phyloP scores from a whole-genome alignment of 2,113 vertebrate genomes.

The Rhinopomastus cyanomelas region DNA sequence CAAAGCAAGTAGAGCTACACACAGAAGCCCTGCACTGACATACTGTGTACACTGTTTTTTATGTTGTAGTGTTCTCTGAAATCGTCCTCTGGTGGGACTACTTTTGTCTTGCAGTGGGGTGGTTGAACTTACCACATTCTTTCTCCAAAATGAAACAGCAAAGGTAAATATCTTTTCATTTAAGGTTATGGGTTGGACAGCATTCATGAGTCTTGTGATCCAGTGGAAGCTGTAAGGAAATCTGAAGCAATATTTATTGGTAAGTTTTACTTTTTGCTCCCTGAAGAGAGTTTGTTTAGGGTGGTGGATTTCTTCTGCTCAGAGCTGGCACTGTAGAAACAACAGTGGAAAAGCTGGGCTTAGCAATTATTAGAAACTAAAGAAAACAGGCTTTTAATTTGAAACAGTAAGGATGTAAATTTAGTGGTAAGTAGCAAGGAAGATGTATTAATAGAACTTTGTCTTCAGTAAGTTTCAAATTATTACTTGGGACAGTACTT shows the following conservation, averaged over 20 bases:
- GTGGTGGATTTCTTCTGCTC: neutral
- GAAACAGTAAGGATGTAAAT: neutral
- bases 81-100: neutral
- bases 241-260: slow-evolving; percentile 87
- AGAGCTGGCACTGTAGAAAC: neutral
- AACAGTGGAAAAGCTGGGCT: neutral
- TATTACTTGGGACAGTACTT: neutral
- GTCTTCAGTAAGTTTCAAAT: neutral
- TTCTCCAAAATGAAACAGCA: neutral
- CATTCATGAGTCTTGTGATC: slow-evolving; percentile 83
- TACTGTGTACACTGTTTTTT: fast-evolving
- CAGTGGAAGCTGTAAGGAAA: slow-evolving; percentile 78
- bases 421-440: neutral
- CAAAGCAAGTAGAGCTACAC: neutral
- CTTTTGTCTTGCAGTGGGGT: neutral
- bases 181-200: slow-evolving; percentile 85
- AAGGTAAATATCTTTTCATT: neutral
- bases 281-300: neutral
- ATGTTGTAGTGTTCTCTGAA: neutral
- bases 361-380: neutral
- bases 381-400: neutral
- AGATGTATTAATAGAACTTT: neutral
- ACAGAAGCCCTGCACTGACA: neutral
- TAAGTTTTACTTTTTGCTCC: slow-evolving; percentile 48
- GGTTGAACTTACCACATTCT: neutral